Conservation (phyloP, 1,140 invertebrate genomes). For the Sitophilus oryzae region DNA sequence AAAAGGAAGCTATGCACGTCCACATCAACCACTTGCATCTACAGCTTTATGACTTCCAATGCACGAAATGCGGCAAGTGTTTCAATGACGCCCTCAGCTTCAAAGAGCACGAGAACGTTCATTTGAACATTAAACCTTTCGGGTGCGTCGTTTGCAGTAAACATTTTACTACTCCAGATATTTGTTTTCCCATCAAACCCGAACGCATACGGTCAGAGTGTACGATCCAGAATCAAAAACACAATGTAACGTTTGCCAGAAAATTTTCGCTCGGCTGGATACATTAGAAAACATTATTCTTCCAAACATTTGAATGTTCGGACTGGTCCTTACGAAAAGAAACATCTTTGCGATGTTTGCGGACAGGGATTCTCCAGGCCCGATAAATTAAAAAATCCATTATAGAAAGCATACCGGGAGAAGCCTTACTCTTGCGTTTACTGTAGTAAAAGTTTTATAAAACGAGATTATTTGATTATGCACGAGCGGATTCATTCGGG, state of each 20-base stretch:
- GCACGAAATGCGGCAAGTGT: constrained; percentile 48
- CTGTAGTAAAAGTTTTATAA: constrained; percentile 49
- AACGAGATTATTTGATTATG: constrained; percentile 52
- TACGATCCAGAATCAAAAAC: constrained; percentile 31
- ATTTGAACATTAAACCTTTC: constrained; percentile 62
- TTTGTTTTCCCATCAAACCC: constrained; percentile 39
- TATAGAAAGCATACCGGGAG: constrained; percentile 53
- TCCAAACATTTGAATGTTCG: constrained; percentile 47
- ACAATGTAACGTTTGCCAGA: constrained; percentile 42
- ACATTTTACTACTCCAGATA: constrained; percentile 51
- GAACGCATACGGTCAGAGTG: constrained; percentile 44
- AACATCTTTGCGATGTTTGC: constrained; percentile 51
- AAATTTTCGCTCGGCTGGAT: constrained; percentile 45
- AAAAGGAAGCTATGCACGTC: constrained; percentile 28
- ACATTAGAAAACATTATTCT: constrained; percentile 48
- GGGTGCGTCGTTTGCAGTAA: constrained; percentile 58
- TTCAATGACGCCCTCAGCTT: constrained; percentile 40
- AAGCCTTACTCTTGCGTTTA: constrained; percentile 49
- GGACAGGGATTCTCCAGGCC: constrained; percentile 53
- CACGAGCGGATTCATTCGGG: constrained; percentile 53
- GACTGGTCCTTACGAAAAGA: constrained; percentile 32
- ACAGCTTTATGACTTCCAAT: constrained; percentile 44
- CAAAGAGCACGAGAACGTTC: constrained; percentile 56
- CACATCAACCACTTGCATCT: constrained; percentile 35
- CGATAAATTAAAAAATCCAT: constrained; percentile 53